phyloP scores from a whole-genome alignment of 2,888 invertebrate species.

The Mechanitis mazaeus region DNA sequence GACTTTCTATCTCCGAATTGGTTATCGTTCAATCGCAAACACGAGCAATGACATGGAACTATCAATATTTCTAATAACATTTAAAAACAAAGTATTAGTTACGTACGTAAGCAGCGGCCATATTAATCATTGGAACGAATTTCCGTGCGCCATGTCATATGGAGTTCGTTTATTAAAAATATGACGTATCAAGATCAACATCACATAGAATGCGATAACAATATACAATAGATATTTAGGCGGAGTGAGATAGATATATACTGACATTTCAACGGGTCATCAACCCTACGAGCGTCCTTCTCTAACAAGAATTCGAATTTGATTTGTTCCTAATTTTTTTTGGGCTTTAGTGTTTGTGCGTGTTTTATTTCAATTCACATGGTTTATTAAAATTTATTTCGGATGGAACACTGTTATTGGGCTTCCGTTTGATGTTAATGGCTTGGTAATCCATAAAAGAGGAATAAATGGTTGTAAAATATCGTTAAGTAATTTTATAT shows the following conservation, averaged over 20 bases:
- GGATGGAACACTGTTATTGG: constrained; percentile 46
- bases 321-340: constrained; percentile 75
- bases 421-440: constrained; percentile 70
- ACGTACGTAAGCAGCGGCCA: constrained; percentile 61
- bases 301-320: constrained; percentile 74
- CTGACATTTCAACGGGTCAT: constrained; percentile 76
- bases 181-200: constrained; percentile 77
- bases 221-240: constrained; percentile 41
- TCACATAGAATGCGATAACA: constrained; percentile 63
- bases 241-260: constrained; percentile 59
- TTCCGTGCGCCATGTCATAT: constrained; percentile 75
- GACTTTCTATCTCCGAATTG: constrained; percentile 68
- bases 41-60: constrained; percentile 73
- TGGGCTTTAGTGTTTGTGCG: constrained; percentile 52
- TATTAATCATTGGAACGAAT: constrained; percentile 76
- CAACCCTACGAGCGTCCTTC: constrained; percentile 74
- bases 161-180: constrained; percentile 76
- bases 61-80: constrained; percentile 77
- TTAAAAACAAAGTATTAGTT: constrained; percentile 74
- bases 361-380: constrained; percentile 45
- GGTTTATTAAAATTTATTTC: constrained; percentile 63
- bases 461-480: constrained; percentile 51
- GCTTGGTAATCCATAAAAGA: constrained; percentile 52
- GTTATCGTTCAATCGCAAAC: constrained; percentile 71
- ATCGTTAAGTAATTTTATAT: constrained; percentile 55